A percentile compares a stretch with the other conserved stretches of the same genome.
These are phyloP conservation scores for Hydrozoanthus tunicans DNA, from an alignment of 64 coral and sea anemone genomes.

Conservation along the genomic window DNA sequence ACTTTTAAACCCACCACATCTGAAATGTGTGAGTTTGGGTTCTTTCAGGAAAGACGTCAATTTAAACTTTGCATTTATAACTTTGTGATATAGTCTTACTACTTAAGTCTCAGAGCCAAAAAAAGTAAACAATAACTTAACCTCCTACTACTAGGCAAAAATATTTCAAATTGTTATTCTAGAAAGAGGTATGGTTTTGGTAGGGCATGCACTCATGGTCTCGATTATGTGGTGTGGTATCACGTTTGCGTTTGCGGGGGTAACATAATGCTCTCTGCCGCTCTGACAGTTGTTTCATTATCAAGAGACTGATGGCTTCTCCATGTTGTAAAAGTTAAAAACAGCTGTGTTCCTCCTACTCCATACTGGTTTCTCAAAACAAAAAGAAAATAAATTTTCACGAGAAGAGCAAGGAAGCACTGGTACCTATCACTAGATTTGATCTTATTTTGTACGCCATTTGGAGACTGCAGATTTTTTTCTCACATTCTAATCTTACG, in stretches of 20 bases:
- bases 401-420: neutral
- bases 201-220: slow-evolving; percentile 1
- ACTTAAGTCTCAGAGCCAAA: too few relatives aligned
- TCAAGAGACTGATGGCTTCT: slow-evolving; percentile 32
- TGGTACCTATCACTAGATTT: too few relatives aligned
- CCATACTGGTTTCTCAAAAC: neutral
- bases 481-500: slow-evolving; percentile 10
- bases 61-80: too few relatives aligned
- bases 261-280: neutral
- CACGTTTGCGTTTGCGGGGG: slow-evolving; percentile 6
- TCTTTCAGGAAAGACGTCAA: too few relatives aligned
- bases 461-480: slow-evolving; percentile 3
- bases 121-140: too few relatives aligned
- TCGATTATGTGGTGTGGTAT: slow-evolving; percentile 5
- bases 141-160: neutral
- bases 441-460: neutral
- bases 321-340: neutral
- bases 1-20: too few relatives aligned
- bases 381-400: neutral
- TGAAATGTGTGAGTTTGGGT: too few relatives aligned
- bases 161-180: neutral
- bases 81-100: too few relatives aligned
- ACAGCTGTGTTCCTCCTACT: neutral
- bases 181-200: neutral
- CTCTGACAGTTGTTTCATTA: slow-evolving; percentile 39